Evolutionary conservation across 2,113 vertebrate species (phyloP).

Genomic region (Cyrtonyx montezumae): DNA sequence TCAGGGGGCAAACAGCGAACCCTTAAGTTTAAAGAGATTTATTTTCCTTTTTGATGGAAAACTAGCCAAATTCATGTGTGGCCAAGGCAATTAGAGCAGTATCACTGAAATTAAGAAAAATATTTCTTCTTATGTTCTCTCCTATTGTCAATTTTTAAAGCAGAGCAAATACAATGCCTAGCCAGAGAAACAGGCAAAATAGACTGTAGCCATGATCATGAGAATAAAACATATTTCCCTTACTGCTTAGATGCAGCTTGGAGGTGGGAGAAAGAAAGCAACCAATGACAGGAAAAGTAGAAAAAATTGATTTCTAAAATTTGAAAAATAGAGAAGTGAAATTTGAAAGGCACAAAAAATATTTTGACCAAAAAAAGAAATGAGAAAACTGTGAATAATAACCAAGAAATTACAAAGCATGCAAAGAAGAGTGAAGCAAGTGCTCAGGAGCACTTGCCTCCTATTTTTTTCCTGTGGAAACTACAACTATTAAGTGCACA

Average conservation of each 20-base stretch:
- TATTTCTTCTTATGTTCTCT: not conserved
- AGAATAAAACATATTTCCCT: not conserved
- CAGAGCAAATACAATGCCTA: not conserved
- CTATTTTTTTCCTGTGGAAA: no score
- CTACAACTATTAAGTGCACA: no score
- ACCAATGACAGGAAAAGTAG: not conserved
- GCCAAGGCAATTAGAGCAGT: not conserved
- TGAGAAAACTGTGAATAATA: not conserved
- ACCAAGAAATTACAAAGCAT: not conserved
- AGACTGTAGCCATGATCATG: not conserved
- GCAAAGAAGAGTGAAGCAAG: not conserved
- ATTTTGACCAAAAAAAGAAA: not conserved
- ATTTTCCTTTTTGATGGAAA: not conserved
- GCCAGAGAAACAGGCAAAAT: not conserved
- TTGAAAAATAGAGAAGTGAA: not conserved
- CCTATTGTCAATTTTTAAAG: not conserved
- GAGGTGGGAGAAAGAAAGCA: not conserved
- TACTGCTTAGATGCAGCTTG: not conserved
- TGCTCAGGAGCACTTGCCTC: not conserved
- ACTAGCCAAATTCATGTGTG: not conserved
- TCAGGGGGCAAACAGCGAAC: not conserved
- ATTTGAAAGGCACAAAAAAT: not conserved
- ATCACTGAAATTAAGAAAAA: not conserved
- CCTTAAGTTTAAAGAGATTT: not conserved
- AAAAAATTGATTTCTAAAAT: not conserved